phyloP scores from a whole-genome alignment of 1,140 invertebrate species.

The Platorchestia sp. region DNA sequence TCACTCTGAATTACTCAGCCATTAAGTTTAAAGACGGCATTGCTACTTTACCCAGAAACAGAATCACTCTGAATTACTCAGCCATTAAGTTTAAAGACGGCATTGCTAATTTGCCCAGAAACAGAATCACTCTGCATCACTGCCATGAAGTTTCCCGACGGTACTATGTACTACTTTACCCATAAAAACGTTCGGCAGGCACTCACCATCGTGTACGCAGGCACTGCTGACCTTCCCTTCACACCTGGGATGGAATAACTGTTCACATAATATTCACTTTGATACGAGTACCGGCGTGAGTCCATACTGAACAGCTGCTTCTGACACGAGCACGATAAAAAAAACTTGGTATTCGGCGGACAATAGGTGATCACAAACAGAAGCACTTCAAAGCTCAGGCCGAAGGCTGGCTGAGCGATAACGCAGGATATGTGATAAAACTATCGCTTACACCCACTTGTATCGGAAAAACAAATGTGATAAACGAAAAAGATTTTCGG shows the following conservation, averaged over 20 bases:
- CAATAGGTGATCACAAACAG: neutral
- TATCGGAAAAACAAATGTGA: neutral
- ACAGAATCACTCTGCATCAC: too few relatives aligned
- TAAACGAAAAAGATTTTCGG: neutral
- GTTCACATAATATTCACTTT: slow-evolving; percentile 1
- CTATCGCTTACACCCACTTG: neutral
- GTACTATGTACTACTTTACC: too few relatives aligned
- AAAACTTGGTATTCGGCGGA: neutral
- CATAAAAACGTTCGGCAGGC: neutral
- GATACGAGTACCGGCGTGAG: neutral
- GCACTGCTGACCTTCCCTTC: neutral
- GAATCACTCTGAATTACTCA: too few relatives aligned
- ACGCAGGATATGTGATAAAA: neutral
- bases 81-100: too few relatives aligned
- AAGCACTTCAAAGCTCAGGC: neutral
- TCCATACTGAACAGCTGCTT: neutral
- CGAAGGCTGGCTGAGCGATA: neutral
- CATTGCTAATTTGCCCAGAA: too few relatives aligned
- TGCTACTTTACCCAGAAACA: too few relatives aligned
- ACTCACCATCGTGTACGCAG: neutral
- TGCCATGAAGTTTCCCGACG: too few relatives aligned
- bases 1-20: too few relatives aligned
- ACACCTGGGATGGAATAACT: neutral
- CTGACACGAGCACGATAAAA: neutral
- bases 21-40: too few relatives aligned